Base-by-base conservation (phyloP, 2,113 vertebrate species). In the Ahaetulla prasina region DNA sequence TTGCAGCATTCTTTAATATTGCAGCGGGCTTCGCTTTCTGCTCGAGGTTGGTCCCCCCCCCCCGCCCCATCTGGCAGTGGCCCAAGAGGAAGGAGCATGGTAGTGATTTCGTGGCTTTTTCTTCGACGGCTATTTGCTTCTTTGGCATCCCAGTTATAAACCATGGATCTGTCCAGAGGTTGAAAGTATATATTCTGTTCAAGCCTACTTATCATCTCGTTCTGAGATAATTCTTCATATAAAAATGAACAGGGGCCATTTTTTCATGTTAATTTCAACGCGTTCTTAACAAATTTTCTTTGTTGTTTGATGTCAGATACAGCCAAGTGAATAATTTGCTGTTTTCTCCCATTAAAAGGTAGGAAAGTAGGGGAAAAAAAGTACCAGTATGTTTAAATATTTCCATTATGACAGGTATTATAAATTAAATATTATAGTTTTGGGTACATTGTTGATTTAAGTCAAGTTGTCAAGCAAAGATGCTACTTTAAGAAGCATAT, bases 41-140 rank as follows among this genome's bases (percentile, higher is more conserved):
- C 6, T 2, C 0, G 30, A 5, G 45, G 57, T 35, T 14, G 4
- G 0, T n/a, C 4, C 30, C 30, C 12, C 4, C 8, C 2, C 5
- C 47, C 8, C 7, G 12, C n/a, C n/a, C n/a, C n/a, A n/a, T 68
- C n/a, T 35, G n/a, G 68, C n/a, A 27, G 25, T 47, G 84, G 35
- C 22, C 23, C 23, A 43, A 25, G 1, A 4, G 43, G 43, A n/a
- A 85, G 43, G 47, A 23, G 1, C 1, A 3, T 47, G 43, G 8
- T 30, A 4, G 84, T 8, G 18, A 84, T 43, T 39, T 43, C 18
- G 80, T 84, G 43, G 27, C 3, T 39, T 35, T 74, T 35, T 74
- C 5, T 74, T 3, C 63, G 63, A 18, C 6, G 5, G 63, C n/a
- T 35, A 8, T 74, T 74, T 74, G 6, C 49, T 52, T 14, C 47